phyloP scores from a whole-genome alignment of 2,113 vertebrate genomes.

The Felis catus region DNA sequence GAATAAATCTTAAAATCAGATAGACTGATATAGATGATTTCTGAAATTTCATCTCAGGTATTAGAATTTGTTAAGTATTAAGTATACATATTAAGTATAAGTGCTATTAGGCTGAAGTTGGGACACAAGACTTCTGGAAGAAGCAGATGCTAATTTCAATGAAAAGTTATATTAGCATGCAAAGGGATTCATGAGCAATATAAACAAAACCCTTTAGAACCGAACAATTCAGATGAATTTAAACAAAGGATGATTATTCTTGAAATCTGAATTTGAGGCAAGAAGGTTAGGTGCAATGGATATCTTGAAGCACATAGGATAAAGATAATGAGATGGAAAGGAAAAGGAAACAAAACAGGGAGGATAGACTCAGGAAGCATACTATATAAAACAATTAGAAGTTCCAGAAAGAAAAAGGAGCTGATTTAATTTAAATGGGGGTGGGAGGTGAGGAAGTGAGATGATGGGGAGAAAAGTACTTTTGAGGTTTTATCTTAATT shows the following conservation, averaged over 20 bases:
- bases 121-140: background rate
- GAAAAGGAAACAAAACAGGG: background rate
- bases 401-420: background rate
- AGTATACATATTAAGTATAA: background rate
- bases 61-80: background rate
- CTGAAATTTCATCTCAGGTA: background rate
- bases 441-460: background rate
- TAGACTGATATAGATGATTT: background rate
- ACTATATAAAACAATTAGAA: background rate
- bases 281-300: background rate
- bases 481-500: background rate
- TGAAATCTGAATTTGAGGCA: background rate
- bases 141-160: constrained; percentile 5
- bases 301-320: background rate
- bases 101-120: background rate
- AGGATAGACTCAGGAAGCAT: background rate
- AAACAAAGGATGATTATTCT: background rate
- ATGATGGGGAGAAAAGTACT: background rate
- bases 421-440: background rate
- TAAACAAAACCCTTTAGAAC: background rate
- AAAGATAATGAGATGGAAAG: background rate
- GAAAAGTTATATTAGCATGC: background rate
- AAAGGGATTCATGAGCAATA: background rate
- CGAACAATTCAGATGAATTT: background rate
- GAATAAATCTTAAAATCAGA: background rate